These are phyloP conservation scores for Sitobion miscanthi DNA, from an alignment of 1,140 invertebrate genomes.

Conservation along the genomic window DNA sequence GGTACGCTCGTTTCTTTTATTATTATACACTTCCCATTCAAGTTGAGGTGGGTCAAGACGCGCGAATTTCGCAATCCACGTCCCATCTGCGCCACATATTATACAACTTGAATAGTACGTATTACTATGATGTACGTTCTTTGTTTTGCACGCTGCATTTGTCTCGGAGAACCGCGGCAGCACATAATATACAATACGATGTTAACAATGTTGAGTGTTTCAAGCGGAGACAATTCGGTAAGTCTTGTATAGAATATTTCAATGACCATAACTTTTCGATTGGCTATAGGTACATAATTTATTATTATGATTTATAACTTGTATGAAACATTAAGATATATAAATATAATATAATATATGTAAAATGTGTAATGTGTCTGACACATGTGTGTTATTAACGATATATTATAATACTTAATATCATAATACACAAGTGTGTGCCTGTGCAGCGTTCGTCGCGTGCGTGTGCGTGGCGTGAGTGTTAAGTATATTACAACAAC, in stretches of 20 bases:
- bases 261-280: not conserved
- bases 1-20: not conserved
- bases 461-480: not conserved
- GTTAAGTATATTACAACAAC: not conserved
- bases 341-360: too few relatives aligned
- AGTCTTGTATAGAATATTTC: not conserved
- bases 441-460: not conserved
- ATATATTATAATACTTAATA: not conserved
- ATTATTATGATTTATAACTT: too few relatives aligned
- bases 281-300: not conserved
- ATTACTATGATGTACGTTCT: not conserved
- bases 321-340: too few relatives aligned
- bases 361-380: too few relatives aligned
- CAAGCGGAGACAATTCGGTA: not conserved
- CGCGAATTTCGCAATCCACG: not conserved
- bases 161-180: not conserved
- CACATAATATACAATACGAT: not conserved
- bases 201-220: not conserved
- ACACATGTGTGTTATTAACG: not conserved
- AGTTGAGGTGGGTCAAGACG: slow-evolving; percentile 29
- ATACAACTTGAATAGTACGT: too few relatives aligned
- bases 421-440: not conserved
- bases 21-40: not conserved
- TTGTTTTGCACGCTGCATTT: not conserved
- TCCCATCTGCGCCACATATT: not conserved